phyloP scores from a whole-genome alignment of 53 echinoderm and acorn worm species.

The Actinopyga echinites region DNA sequence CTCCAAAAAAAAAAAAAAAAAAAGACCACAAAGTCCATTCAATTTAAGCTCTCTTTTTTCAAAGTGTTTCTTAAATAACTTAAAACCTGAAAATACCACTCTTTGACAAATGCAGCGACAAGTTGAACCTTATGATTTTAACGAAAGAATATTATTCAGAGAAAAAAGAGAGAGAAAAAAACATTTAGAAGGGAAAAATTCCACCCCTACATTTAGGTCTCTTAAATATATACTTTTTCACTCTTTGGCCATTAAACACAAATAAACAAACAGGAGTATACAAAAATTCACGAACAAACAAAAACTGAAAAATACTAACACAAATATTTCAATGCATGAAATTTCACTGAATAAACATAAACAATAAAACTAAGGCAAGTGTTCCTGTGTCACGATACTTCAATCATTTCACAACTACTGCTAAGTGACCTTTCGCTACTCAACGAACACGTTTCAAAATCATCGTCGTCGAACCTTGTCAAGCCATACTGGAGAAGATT shows the following conservation, averaged over 20 bases:
- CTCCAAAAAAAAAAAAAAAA: too few relatives aligned
- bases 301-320: not conserved
- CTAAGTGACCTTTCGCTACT: slow-evolving; percentile 95
- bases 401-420: slow-evolving; percentile 99
- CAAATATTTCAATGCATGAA: slow-evolving; percentile 21
- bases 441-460: slow-evolving; percentile 85
- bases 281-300: not conserved
- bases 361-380: slow-evolving; percentile 14
- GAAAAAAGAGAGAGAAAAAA: too few relatives aligned
- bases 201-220: too few relatives aligned
- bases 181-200: too few relatives aligned
- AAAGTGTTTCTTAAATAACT: too few relatives aligned
- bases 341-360: slow-evolving; percentile 13
- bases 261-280: slow-evolving; percentile 8
- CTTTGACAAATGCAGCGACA: too few relatives aligned
- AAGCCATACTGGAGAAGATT: slow-evolving; percentile 71
- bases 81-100: too few relatives aligned
- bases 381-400: slow-evolving; percentile 77
- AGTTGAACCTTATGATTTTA: too few relatives aligned
- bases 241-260: slow-evolving; percentile 34
- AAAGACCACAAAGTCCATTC: too few relatives aligned
- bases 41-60: too few relatives aligned
- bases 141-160: too few relatives aligned
- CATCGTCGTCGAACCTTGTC: slow-evolving; percentile 79
- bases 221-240: slow-evolving; percentile 9